Conservation (phyloP, 2,888 invertebrate species). For the Zonitis immaculata region DNA sequence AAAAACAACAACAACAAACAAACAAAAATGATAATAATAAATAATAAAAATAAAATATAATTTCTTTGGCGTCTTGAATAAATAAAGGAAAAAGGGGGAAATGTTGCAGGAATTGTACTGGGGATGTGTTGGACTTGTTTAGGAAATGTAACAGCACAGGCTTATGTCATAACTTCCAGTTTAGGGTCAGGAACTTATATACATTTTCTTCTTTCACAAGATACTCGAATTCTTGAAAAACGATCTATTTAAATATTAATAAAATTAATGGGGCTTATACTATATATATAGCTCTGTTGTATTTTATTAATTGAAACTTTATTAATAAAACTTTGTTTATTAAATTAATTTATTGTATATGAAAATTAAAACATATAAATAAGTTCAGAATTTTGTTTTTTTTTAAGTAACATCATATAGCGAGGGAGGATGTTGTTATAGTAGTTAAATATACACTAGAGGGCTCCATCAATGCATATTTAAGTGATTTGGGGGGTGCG, state of each 20-base stretch:
- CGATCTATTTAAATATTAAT: neutral
- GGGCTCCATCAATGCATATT: neutral
- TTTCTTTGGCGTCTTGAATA: too few species aligned
- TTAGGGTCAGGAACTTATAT: neutral
- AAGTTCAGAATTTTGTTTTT: too few species aligned
- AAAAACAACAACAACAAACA: too few species aligned
- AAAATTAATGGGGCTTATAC: neutral
- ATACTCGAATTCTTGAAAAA: neutral
- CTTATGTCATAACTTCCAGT: constrained; percentile 1
- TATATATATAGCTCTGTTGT: neutral
- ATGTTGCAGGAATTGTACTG: neutral
- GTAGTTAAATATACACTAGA: neutral
- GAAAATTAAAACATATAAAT: too few species aligned
- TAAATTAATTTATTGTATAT: neutral
- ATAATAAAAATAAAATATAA: neutral
- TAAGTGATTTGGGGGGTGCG: neutral
- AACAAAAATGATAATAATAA: neutral
- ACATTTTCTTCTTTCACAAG: neutral
- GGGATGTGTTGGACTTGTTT: neutral
- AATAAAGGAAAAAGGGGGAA: neutral
- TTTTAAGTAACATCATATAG: too few species aligned
- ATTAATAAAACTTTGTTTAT: neutral
- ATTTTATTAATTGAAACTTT: neutral
- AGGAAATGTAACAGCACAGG: neutral
- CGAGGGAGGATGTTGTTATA: too few species aligned